Conservation (phyloP, 2,113 vertebrate species). For the Ctenodactylus gundi region DNA sequence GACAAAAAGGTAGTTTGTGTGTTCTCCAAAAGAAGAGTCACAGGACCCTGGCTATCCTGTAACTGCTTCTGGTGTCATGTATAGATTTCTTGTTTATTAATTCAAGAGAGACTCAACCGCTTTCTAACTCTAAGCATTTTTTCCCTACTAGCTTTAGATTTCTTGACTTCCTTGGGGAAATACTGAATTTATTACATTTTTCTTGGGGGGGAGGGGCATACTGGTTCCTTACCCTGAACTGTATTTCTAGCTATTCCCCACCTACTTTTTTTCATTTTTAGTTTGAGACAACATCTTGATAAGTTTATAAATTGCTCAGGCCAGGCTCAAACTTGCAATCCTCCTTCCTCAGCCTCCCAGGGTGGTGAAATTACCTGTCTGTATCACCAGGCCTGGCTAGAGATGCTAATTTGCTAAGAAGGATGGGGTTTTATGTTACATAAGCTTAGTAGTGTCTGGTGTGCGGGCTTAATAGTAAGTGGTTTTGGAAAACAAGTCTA, state of each 20-base stretch:
- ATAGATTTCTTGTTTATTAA: background rate
- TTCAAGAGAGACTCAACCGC: background rate
- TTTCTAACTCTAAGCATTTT: background rate
- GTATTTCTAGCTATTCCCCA: too few species aligned
- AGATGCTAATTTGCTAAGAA: too few species aligned
- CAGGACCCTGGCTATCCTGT: background rate
- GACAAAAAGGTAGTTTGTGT: background rate
- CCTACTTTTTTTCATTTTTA: too few species aligned
- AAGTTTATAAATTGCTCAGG: too few species aligned
- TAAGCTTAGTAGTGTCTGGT: background rate
- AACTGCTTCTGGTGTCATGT: background rate
- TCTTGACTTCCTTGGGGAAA: background rate
- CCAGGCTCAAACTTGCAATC: too few species aligned
- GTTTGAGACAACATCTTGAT: too few species aligned
- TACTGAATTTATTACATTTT: background rate
- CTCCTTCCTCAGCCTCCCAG: too few species aligned
- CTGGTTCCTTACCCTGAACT: too few species aligned
- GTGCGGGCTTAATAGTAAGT: background rate
- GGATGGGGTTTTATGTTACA: background rate
- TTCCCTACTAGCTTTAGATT: background rate
- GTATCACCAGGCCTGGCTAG: too few species aligned
- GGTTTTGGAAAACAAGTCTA: background rate
- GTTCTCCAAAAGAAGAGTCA: background rate
- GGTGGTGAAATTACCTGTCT: too few species aligned
- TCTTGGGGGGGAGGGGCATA: too few species aligned